Percentiles rank a stretch among this genome's conserved stretches.
phyloP scores from a whole-genome alignment of 2,113 vertebrate species.

The Furnarius figulus region DNA sequence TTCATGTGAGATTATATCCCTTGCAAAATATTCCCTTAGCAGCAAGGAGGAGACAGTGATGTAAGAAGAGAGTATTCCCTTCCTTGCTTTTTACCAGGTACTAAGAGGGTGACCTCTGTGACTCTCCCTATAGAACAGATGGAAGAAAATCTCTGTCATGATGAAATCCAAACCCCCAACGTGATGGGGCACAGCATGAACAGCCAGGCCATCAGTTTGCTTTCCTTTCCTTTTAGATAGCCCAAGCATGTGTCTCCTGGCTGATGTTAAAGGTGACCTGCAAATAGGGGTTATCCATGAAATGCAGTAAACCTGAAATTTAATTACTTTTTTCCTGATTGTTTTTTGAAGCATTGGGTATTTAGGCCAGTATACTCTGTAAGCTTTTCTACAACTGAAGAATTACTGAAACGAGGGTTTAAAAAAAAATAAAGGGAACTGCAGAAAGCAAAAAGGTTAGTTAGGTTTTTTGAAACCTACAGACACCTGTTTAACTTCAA shows the following conservation, averaged over 20 bases:
- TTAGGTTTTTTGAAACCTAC: background rate
- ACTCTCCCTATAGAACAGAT: slow-evolving; percentile 39
- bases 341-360: background rate
- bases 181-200: slow-evolving; percentile 5
- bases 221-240: slow-evolving; percentile 38
- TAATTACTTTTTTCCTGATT: background rate
- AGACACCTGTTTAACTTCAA: background rate
- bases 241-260: background rate
- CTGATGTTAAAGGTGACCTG: slow-evolving; percentile 48
- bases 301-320: slow-evolving; percentile 38
- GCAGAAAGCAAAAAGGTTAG: background rate
- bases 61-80: slow-evolving; percentile 27
- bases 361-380: background rate
- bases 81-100: slow-evolving; percentile 39
- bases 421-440: background rate
- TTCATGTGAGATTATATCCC: slow-evolving; percentile 37
- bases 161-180: slow-evolving; percentile 34
- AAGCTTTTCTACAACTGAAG: background rate
- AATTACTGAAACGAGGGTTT: background rate
- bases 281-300: slow-evolving; percentile 37
- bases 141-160: slow-evolving; percentile 43
- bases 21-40: slow-evolving; percentile 40
- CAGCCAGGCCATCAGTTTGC: slow-evolving; percentile 13
- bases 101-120: slow-evolving; percentile 18
- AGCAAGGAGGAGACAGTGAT: slow-evolving; percentile 8